Evolutionary conservation across 2,888 invertebrate species (phyloP), one percentile per base, ranked within the genome.

Genomic region (Electrophaes corylata): DNA sequence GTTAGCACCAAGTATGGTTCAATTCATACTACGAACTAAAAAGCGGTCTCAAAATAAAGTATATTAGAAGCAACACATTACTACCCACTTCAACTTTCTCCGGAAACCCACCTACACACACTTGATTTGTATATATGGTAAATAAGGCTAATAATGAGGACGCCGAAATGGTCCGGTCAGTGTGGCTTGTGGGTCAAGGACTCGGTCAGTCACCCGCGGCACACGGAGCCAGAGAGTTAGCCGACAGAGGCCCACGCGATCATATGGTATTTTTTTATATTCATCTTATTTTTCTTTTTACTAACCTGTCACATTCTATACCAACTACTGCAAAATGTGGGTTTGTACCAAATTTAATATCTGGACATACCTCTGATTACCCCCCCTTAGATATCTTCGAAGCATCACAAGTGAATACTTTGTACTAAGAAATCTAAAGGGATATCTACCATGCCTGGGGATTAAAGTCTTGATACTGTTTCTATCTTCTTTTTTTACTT

Each of bases 111-210:
- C 57, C 54, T 56, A 62, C 60, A 46, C 60, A 49, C 61, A 51
- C 44, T 46, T 43, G 49, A 59, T 57, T 57, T 62, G 56, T 58
- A 40, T n/a, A n/a, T 52, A 75, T 75, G 71, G 67, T 65, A 66
- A 72, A 69, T 68, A 63, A 63, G 43, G 51, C 58, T 45, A 57
- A 60, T 69, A 62, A 62, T 61, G 63, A 49, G 53, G 65, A 31
- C 54, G 49, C 55, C 64, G 68, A 60, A 60, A 60, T 63, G 65
- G 56, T 57, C 50, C 57, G 59, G 64, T 51, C 61, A 64, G 57
- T 62, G 60, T 19, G 50, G 57, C 41, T 56, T 76, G 69, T 86
- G 75, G 87, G 88, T 83, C 89, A 88, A 87, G 88, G 86, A 78
- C 77, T 73, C 80, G 86, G 83, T 82, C 84, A 80, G 31, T 84